These are phyloP conservation scores for Syncerus caffer DNA, from an alignment of 2,797 vertebrate species.

Conservation along the genomic window DNA sequence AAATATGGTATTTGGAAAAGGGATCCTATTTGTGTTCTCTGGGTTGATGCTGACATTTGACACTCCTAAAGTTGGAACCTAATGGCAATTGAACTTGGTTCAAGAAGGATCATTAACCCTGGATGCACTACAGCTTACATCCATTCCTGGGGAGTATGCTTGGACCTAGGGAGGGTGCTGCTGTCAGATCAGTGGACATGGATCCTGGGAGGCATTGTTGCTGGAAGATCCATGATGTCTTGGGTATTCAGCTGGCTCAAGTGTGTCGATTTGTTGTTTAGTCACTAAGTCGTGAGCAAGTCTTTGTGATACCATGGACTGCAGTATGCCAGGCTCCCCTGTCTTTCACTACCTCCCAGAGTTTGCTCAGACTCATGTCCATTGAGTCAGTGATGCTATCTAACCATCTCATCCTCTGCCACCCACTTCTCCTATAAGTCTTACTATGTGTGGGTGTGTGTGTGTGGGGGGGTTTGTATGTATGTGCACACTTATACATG, in stretches of 20 bases:
- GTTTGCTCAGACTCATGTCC: not conserved
- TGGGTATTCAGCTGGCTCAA: not conserved
- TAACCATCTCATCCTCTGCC: not conserved
- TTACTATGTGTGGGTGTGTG: not conserved
- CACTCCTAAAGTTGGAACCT: not conserved
- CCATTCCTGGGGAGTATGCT: not conserved
- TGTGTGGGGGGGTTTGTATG: not conserved
- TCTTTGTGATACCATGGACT: not conserved
- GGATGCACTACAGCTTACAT: too few species aligned
- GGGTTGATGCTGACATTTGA: not conserved
- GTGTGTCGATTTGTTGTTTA: not conserved
- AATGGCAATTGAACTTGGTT: not conserved
- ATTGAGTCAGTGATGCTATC: not conserved
- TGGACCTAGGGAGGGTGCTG: not conserved
- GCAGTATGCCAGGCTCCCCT: not conserved
- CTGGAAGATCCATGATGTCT: not conserved
- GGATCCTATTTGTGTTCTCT: not conserved
- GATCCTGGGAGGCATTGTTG: not conserved
- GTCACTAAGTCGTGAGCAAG: not conserved
- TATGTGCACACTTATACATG: not conserved
- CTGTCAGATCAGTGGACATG: not conserved
- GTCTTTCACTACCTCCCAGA: not conserved
- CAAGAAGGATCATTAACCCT: not conserved
- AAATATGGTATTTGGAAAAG: not conserved
- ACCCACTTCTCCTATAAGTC: not conserved